phyloP scores from a whole-genome alignment of 1,140 invertebrate genomes.

The Papilio dardanus region DNA sequence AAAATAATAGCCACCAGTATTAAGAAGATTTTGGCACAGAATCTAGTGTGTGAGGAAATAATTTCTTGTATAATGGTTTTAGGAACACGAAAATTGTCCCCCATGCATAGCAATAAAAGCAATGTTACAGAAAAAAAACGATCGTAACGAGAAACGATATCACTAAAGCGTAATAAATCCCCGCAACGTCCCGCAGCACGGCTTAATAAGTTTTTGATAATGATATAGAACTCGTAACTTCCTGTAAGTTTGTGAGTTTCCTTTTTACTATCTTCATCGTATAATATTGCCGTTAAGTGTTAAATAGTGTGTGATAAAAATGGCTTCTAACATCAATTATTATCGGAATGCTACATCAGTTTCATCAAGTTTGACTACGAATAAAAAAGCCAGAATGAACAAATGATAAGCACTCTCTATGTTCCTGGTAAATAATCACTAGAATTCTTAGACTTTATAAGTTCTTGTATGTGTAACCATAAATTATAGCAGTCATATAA shows the following conservation, averaged over 20 bases:
- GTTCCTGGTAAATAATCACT: background rate
- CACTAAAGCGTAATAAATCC: conserved; percentile 23
- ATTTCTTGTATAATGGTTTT: conserved; percentile 31
- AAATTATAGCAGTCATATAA: background rate
- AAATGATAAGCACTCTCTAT: no score
- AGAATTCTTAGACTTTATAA: background rate
- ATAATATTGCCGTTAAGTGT: conserved; percentile 17
- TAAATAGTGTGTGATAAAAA: conserved; percentile 24
- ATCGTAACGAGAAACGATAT: conserved; percentile 1
- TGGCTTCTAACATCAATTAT: background rate
- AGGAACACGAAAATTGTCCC: conserved; percentile 23
- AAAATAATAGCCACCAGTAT: conserved; percentile 18
- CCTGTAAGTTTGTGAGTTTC: conserved; percentile 3
- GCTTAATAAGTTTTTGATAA: conserved; percentile 26
- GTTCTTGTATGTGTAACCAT: background rate
- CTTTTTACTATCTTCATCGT: background rate
- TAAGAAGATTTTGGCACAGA: conserved; percentile 30
- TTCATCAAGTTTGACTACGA: background rate
- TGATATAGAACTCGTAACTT: conserved; percentile 17
- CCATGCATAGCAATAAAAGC: conserved; percentile 21
- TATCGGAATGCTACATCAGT: background rate
- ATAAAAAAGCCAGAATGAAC: background rate
- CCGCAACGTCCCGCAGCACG: background rate
- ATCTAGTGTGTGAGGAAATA: conserved; percentile 28
- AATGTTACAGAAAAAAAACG: conserved; percentile 8